Conservation (phyloP, 1,140 invertebrate species). For the Drosophila pectinifera region DNA sequence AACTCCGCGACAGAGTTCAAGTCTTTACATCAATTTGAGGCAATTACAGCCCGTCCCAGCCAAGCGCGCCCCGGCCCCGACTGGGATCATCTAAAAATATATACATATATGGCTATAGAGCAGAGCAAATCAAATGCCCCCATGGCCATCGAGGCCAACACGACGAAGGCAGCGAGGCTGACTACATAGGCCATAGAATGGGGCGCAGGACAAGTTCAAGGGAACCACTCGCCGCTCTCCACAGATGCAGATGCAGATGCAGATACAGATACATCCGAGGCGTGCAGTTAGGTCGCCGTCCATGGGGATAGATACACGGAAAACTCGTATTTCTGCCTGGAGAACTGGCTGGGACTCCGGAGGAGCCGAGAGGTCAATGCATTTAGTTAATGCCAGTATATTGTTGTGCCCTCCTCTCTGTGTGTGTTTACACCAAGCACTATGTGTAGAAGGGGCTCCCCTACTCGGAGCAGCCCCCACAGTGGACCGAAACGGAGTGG, state of each 20-base stretch:
- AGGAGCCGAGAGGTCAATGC: conserved; percentile 74
- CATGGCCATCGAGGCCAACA: conserved; percentile 56
- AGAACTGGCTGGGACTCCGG: conserved; percentile 16
- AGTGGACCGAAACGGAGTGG: conserved; percentile 33
- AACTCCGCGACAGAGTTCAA: conserved; percentile 35
- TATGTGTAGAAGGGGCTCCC: conserved; percentile 12
- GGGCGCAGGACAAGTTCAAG: conserved; percentile 81
- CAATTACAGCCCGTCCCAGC: conserved; percentile 40
- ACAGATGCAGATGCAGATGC: conserved; percentile 33
- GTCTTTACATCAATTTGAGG: conserved; percentile 31
- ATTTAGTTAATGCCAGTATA: conserved; percentile 72
- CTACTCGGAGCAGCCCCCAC: conserved; percentile 56
- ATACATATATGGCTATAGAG: conserved; percentile 30
- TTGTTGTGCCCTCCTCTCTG: conserved; percentile 31
- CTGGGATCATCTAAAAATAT: conserved; percentile 65
- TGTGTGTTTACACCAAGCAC: conserved; percentile 40
- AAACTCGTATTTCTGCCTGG: conserved; percentile 78
- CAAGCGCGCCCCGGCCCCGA: conserved; percentile 39
- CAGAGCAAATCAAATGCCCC: conserved; percentile 76
- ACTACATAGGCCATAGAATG: conserved; percentile 53
- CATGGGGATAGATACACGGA: conserved; percentile 74
- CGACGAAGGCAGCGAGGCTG: conserved; percentile 29
- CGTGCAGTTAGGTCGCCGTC: conserved; percentile 59
- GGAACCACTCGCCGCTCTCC: conserved; percentile 65
- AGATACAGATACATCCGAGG: too few relatives aligned